phyloP scores from a whole-genome alignment of 92 coral and sea anemone genomes.

The Montipora capitata region DNA sequence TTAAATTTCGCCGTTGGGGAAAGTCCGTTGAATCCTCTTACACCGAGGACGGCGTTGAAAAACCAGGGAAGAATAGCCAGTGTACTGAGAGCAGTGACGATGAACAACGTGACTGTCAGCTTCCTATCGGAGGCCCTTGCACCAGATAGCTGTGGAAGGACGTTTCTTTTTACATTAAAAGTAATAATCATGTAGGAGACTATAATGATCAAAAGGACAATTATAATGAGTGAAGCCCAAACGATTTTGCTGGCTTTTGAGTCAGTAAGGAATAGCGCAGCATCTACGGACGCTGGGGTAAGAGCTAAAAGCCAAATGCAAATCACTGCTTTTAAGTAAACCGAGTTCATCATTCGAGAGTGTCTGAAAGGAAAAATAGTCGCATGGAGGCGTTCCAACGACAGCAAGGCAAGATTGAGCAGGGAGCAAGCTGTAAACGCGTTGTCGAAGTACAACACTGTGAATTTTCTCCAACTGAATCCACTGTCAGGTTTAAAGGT shows the following conservation, averaged over 20 bases:
- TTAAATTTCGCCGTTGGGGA: too few species aligned
- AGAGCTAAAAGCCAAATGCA: not conserved
- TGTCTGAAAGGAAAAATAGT: not conserved
- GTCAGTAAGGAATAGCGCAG: not conserved
- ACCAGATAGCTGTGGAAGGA: too few species aligned
- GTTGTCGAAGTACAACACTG: not conserved
- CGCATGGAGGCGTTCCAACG: conserved; percentile 11
- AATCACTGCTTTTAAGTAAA: not conserved
- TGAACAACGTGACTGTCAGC: too few species aligned
- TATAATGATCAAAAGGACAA: not conserved
- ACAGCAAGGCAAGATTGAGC: not conserved
- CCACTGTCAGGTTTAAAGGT: too few species aligned
- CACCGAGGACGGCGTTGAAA: too few species aligned
- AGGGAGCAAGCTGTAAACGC: not conserved
- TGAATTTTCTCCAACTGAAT: too few species aligned
- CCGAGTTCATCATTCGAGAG: not conserved
- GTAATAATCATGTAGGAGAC: not conserved
- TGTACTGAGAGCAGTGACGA: too few species aligned
- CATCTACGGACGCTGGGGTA: not conserved
- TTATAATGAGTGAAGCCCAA: not conserved
- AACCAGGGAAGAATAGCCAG: too few species aligned
- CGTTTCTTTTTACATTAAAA: too few species aligned
- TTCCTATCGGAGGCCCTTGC: too few species aligned
- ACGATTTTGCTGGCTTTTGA: not conserved
- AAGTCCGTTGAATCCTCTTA: too few species aligned